Base-by-base conservation (phyloP, 2,888 invertebrate species). In the Enchytraeus crypticus region DNA sequence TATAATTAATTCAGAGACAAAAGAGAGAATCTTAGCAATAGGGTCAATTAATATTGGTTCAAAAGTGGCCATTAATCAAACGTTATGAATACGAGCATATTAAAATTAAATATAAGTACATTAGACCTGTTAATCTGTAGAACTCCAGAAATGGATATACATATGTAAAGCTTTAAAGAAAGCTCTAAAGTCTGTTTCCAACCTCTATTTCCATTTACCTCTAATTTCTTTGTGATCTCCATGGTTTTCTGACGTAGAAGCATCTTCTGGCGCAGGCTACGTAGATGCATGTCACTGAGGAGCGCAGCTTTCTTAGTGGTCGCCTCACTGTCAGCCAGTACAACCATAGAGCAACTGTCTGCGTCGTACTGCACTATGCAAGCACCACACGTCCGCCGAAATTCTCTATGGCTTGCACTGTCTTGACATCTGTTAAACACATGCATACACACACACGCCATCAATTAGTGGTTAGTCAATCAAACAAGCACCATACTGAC, bases 231-330 rank as follows among this genome's bases (percentile, higher is more conserved):
- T 27, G 89, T 91, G 73, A 93, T 92, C 83, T 96, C 95, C 82
- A 95, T 93, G 74, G 95, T 95, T 82, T 92, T 87, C 84, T 90
- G 92, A 75, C 93, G 82, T 78, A 96, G 84, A 80, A 92, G 84
- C 58, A 84, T 82, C 79, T 86, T 83, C 73, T 83, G 83, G 68
- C 84, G 83, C 75, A 86, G 80, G 73, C 82, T 84, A 66, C 83
- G 74, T 81, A 95, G 90, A 84, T 95, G 92, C 91, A 95, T 93
- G 79, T 96, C 95, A 81, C 91, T 90, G 77, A 96, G 84, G 87
- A 97, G 88, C 74, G 85, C 83, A 73, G 92, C 91, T 77, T 88
- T 85, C 80, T 88, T 89, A 76, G 88, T 86, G 23, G 58, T 51
- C 21, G 32, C 45, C 29, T 53, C 38, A 27, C 29, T 27, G 26